These are phyloP conservation scores for Ciconia maguari DNA, from an alignment of 2,113 vertebrate genomes.

Conservation along the genomic window DNA sequence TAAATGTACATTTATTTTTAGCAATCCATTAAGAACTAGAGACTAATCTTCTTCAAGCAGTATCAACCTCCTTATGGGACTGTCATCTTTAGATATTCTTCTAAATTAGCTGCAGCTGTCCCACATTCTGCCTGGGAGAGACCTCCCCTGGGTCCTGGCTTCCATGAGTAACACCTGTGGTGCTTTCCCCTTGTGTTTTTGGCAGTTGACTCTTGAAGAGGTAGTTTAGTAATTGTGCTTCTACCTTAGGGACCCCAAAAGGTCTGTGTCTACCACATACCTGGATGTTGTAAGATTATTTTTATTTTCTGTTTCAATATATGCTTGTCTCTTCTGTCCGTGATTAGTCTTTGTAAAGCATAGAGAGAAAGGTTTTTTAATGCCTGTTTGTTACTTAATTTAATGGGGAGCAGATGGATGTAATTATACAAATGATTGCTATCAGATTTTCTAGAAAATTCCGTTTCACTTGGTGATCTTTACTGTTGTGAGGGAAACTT, in stretches of 20 bases:
- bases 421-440: neutral
- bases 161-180: neutral
- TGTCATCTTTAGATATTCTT: neutral
- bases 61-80: neutral
- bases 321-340: neutral
- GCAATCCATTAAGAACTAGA: neutral
- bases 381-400: neutral
- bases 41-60: neutral
- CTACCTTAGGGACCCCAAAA: accelerated
- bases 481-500: neutral
- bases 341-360: neutral
- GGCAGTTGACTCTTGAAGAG: neutral
- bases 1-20: neutral
- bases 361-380: no score
- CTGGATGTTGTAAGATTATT: neutral
- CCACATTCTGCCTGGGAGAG: neutral
- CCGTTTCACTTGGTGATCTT: neutral
- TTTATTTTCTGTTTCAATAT: neutral
- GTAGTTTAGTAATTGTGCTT: neutral
- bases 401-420: no score
- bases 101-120: neutral
- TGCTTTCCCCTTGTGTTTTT: neutral
- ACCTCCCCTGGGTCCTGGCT: neutral
- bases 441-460: neutral
- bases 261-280: neutral